Evolutionary conservation across 2,888 invertebrate species (phyloP).

Genomic region (Abrostola tripartita): DNA sequence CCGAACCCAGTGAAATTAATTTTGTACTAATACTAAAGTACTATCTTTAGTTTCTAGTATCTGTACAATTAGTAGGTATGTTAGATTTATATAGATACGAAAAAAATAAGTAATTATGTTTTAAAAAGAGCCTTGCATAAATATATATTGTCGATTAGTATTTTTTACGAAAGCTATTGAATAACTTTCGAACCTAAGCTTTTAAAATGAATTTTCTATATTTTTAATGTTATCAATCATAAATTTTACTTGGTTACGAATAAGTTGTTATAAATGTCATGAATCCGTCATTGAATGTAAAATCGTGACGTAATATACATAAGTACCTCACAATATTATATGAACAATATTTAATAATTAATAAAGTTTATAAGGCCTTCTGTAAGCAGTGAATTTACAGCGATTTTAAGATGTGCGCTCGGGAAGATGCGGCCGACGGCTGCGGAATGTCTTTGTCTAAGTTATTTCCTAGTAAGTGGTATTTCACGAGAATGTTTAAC

Average conservation of each 20-base stretch:
- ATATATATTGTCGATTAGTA: too few relatives aligned
- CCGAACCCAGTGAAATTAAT: constrained; percentile 61
- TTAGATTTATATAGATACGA: background rate
- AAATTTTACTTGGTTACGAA: too few relatives aligned
- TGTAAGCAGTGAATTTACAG: background rate
- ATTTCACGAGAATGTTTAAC: constrained; percentile 15
- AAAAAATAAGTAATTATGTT: constrained; percentile 4
- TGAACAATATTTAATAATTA: background rate
- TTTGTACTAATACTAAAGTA: constrained; percentile 32
- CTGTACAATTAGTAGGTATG: background rate
- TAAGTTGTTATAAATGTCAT: too few relatives aligned
- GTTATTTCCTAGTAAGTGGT: constrained; percentile 46
- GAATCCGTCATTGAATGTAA: too few relatives aligned
- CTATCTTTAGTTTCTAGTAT: constrained; percentile 20
- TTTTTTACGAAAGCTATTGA: too few relatives aligned
- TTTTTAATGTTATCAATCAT: too few relatives aligned
- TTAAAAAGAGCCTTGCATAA: too few relatives aligned
- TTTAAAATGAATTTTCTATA: too few relatives aligned
- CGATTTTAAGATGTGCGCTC: constrained; percentile 26
- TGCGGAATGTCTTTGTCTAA: constrained; percentile 62
- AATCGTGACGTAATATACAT: too few relatives aligned
- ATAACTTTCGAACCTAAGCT: too few relatives aligned
- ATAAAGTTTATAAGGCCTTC: background rate
- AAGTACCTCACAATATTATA: background rate
- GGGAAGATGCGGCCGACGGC: constrained; percentile 54